Base-by-base conservation (phyloP, 1,140 invertebrate species). In the Sitobion miscanthi region DNA sequence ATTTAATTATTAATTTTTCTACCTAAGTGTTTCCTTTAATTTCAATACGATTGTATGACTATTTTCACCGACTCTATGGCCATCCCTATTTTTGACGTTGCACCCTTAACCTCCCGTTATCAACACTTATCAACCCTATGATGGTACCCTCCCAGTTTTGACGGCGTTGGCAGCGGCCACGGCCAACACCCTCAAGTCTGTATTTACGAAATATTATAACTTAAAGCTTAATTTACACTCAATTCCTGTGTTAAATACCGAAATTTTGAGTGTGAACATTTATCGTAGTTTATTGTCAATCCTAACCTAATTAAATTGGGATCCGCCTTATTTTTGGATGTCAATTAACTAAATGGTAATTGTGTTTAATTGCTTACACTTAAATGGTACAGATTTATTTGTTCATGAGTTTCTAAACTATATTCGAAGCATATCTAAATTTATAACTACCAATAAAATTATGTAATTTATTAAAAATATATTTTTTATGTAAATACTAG, bases 101-200 rank as follows among this genome's bases (percentile, higher is more conserved):
- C 8, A 25, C 38, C 88, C 88, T 17, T 57, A 21, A 45, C 23
- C 35, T 23, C 11, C 47, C 77, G 91, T 92, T 92, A 92, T 92
- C 91, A 92, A 92, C 45, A 92, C 77, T 92, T 92, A 92, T 92
- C 91, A 92, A 83, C 91, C 91, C 91, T 92, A 38, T 52, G 30
- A 35, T 35, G 91, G 47, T 49, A 85, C 77, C 91, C 91, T 52
- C 47, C 91, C n/a, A 92, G n/a, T 83, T 38, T 45, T 47, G 85
- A 11, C 45, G 30, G 14, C 62, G 30, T 69, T 69, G 62, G 42
- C 42, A 0, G n/a, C 21, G 8, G 25, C 57, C 6, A 35, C 21
- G n/a, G 91, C 91, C 91, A 82, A 92, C 91, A 92, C 91, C 91
- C 91, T 92, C n/a, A 21, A 57, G 14, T 85, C 20, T 20, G 25